Conservation (phyloP, 2,113 vertebrate species). For the Erythrocebus patas region DNA sequence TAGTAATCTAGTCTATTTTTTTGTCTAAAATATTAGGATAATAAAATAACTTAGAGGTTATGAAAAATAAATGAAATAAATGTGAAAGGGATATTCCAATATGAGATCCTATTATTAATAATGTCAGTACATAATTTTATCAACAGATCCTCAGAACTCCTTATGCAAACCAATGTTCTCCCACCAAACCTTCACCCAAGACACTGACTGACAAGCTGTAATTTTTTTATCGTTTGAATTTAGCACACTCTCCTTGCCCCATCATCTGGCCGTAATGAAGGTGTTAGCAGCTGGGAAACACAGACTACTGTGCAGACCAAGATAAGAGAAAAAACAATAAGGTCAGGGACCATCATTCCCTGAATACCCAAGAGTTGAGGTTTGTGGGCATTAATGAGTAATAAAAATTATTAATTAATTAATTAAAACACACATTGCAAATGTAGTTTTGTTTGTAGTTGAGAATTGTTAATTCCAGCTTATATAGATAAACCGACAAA, state of each 20-base stretch:
- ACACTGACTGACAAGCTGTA: background rate
- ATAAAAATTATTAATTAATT: background rate
- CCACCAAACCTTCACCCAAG: background rate
- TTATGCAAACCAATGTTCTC: background rate
- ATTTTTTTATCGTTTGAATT: conserved; percentile 24
- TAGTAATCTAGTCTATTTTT: background rate
- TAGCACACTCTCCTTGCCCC: background rate
- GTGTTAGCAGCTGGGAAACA: background rate
- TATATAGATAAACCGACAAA: background rate
- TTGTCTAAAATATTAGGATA: background rate
- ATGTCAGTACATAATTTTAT: background rate
- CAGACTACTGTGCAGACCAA: background rate
- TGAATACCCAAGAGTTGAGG: background rate
- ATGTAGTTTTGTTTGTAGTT: background rate
- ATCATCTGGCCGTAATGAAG: background rate
- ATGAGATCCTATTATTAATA: background rate
- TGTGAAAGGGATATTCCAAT: background rate
- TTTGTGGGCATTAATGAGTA: background rate
- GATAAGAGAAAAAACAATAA: conserved; percentile 2
- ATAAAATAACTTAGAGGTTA: background rate
- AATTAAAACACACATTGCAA: conserved; percentile 9
- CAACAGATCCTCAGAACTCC: background rate
- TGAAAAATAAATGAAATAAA: conserved; percentile 16
- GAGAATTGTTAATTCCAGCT: background rate
- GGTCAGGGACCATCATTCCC: background rate